Base-by-base conservation (phyloP, 2,797 vertebrate species). In the Aselliscus stoliczkanus region DNA sequence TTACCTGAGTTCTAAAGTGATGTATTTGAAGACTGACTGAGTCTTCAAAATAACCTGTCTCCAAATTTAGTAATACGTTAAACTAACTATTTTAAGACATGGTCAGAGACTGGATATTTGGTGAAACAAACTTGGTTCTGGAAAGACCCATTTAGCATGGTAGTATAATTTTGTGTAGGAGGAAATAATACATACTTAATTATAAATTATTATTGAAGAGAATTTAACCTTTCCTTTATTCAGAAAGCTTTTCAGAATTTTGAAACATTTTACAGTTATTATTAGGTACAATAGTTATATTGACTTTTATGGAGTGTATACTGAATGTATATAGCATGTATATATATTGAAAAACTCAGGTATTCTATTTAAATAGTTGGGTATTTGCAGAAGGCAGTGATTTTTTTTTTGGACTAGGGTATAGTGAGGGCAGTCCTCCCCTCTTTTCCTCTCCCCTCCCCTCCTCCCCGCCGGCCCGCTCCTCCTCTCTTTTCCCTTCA, bases 11-110 rank as follows among this genome's bases (percentile, higher is more conserved):
- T 83, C 23, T 58, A 34, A 84, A 21, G 67, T 85, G 60, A 76
- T 11, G 17, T 77, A 34, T 77, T 75, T 90, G 47, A 87, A 92
- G 50, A 56, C 12, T 25, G 50, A 56, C 12, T 25, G 27, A 34
- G 54, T 82, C 60, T 94, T 95, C 56, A 82, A 88, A 90, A n/a
- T 92, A 62, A 31, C 44, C 58, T 96, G 14, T 47, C 56, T 93
- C 47, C 27, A 93, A 88, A 50, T 52, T 86, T 83, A 85, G 34
- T n/a, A 58, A 80, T 75, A 42, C 10, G 39, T n/a, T 87, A 82
- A 91, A 29, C 14, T 95, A 91, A n/a, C 14, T 95, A 60, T 80
- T 82, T 27, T 37, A 54, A 96, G 54, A 58, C 14, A 52, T 37
- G 20, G 27, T 47, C 18, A 27, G 23, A 50, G 44, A 79, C 42